Evolutionary conservation across 2,113 vertebrate species (phyloP).

Genomic region (Bettongia penicillata): DNA sequence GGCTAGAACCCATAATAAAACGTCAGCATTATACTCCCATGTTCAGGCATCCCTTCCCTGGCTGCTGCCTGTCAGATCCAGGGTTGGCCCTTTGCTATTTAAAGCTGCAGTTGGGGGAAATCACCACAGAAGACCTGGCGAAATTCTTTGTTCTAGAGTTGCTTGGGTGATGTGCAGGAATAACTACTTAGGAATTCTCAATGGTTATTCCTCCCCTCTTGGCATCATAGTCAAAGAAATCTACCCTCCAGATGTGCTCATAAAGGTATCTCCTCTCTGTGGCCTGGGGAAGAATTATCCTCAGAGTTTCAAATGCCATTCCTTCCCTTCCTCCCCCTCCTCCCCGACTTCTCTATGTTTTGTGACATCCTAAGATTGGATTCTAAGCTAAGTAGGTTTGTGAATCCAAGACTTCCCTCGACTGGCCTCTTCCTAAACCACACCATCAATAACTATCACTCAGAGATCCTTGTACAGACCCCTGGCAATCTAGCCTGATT

Average conservation of each 20-base stretch:
- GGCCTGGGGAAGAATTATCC: neutral
- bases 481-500: slow-evolving; percentile 15
- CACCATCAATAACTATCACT: slow-evolving; percentile 43
- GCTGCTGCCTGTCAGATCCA: neutral
- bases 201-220: neutral
- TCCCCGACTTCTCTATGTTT: neutral
- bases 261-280: neutral
- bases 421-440: slow-evolving; percentile 52
- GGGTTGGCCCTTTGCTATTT: neutral
- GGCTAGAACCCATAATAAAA: neutral
- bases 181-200: neutral
- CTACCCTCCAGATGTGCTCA: slow-evolving; percentile 18
- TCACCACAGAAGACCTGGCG: neutral
- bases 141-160: neutral
- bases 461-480: neutral
- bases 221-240: neutral
- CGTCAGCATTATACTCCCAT: neutral
- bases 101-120: slow-evolving; percentile 29
- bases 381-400: slow-evolving; percentile 37
- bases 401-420: slow-evolving; percentile 12
- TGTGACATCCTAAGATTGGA: neutral
- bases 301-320: neutral
- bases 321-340: slow-evolving; percentile 1
- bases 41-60: neutral
- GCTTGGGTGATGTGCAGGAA: neutral